Evolutionary conservation across 2,797 vertebrate species (phyloP).

Genomic region (Danionella dracula): DNA sequence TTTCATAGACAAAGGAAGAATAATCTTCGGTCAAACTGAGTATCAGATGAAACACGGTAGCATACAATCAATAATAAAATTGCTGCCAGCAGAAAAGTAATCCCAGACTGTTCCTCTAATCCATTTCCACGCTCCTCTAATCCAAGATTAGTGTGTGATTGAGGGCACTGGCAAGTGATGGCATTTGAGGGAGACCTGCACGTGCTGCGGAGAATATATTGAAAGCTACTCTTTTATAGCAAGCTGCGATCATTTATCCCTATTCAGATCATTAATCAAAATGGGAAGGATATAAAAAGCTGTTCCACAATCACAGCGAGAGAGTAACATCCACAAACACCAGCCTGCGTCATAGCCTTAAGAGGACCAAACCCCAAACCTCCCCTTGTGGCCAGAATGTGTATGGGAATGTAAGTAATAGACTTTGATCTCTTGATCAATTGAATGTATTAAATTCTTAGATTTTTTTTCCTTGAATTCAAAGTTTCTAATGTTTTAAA

Average conservation of each 20-base stretch:
- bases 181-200: constrained; percentile 60
- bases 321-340: background rate
- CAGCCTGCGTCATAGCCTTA: background rate
- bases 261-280: constrained; percentile 4
- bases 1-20: background rate
- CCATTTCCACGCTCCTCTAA: constrained; percentile 57
- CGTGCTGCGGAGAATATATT: constrained; percentile 42
- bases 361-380: background rate
- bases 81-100: constrained; percentile 43
- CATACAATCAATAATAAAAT: constrained; percentile 50
- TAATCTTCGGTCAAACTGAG: background rate
- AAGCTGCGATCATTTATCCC: background rate
- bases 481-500: too few species aligned
- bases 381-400: constrained; percentile 1
- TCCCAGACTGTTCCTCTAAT: constrained; percentile 53
- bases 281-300: constrained; percentile 10
- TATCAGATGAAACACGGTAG: constrained; percentile 4
- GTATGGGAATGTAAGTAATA: too few species aligned
- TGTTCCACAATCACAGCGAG: background rate
- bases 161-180: constrained; percentile 59
- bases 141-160: constrained; percentile 68
- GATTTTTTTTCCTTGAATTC: too few species aligned
- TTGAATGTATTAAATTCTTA: too few species aligned
- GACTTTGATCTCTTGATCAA: too few species aligned
- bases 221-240: constrained; percentile 9